Base-by-base conservation (phyloP, 2,888 invertebrate genomes). In the Scrobipalpa atriplicella region DNA sequence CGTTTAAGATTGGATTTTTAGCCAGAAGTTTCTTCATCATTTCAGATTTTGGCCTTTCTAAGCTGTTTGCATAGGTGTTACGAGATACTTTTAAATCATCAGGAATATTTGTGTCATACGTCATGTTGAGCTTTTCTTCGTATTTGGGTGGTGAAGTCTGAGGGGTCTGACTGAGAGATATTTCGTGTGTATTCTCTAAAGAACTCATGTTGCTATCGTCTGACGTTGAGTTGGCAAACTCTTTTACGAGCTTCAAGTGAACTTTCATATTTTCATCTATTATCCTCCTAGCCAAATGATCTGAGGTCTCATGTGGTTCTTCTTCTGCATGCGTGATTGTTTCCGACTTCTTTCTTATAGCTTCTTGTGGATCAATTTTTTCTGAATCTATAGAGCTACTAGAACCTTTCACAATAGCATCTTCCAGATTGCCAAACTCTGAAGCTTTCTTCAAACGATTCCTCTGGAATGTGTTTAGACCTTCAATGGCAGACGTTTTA, bases 401-500 rank as follows among this genome's bases (percentile, higher is more conserved):
- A 0, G 92, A 93, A 5, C 89, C 91, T 77, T 93, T 94, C 69
- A 95, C 94, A 36, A 96, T 95, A n/a, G 95, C 96, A 75, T 96
- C 96, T 82, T 96, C 96, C 71, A 96, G 88, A 71, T 95, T 96
- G 2, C 95, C 96, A 93, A 96, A 96, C 76, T 96, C 95, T 5
- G 95, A 95, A 0, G 94, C 96, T 78, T 96, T 96, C 81, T 96
- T 96, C 66, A 96, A 81, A 62, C 95, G 92, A 70, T 95, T 94
- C 72, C 94, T 91, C 75, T 95, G 95, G 80, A 95, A 95, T 6
- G 95, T 94, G 66, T 94, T 95, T 58, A 95, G 86, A 9, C 95
- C 95, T 79, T 95, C 95, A 71, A 95, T 87, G 41, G 94, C 94
- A 8, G 94, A 85, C 16, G 89, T 79, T 74, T 92, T 93, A 43